Base-by-base conservation (phyloP, 2,797 vertebrate species). In the Channa striata region DNA sequence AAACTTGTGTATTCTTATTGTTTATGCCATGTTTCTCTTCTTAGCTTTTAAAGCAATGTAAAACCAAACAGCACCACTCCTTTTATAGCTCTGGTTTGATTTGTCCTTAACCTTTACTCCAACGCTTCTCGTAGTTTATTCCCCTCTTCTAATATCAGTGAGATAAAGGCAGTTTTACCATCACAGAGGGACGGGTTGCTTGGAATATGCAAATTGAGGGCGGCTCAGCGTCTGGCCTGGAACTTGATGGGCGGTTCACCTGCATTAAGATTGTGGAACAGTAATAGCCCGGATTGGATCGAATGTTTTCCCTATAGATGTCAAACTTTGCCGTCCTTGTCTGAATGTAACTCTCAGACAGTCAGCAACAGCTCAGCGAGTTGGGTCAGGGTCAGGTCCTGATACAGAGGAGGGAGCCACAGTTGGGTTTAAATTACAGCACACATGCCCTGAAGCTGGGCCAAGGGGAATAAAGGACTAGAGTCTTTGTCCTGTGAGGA, bases 371-470 rank as follows among this genome's bases (percentile, higher is more conserved):
- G 77, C 68, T 65, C 51, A 13, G 57, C 4, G 59, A 51, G 64
- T 16, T 2, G 21, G 49, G 71, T 85, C 78, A 72, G 19, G 49
- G 71, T 85, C 78, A 72, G 60, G 21, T 46, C 49, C 54, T 59
- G 42, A 63, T 40, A 61, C 11, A n/a, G 33, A 44, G 59, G 39
- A 59, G 7, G 40, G 47, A 54, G 54, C 44, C 48, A 56, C 75
- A 73, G 74, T 56, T 61, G 68, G 59, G 25, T 50, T 50, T 56
- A 62, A 54, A 60, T 71, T 12, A 59, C 19, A 2, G 14, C 61
- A 4, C 19, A 17, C 34, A 39, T n/a, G 44, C 47, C 59, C 52
- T 25, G 9, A 51, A 52, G 42, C 43, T 46, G 0, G 6, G 8
- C 51, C 51, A 10, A 16, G 11, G 70, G 61, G 65, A 59, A n/a